Conservation (phyloP, 2,113 vertebrate genomes). For the Lutjanus erythropterus region DNA sequence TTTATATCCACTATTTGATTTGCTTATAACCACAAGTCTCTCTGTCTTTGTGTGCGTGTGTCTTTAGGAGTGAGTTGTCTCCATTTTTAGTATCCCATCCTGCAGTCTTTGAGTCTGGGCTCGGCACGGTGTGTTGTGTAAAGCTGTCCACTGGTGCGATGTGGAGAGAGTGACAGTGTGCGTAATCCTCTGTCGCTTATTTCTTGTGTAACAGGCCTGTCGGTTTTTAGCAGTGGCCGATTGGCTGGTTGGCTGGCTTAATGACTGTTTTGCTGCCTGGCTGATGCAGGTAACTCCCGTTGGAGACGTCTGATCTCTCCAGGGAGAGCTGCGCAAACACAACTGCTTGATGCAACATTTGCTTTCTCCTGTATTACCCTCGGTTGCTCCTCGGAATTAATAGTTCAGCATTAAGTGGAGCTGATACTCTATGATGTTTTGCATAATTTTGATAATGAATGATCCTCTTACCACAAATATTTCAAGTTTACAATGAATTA, state of each 20-base stretch:
- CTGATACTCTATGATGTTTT: not conserved
- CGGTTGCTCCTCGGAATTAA: conserved; percentile 24
- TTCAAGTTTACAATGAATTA: not conserved
- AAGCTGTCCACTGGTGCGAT: conserved; percentile 54
- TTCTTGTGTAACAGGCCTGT: conserved; percentile 78
- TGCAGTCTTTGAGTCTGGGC: conserved; percentile 23
- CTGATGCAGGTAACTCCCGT: conserved; percentile 66
- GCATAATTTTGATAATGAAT: not conserved
- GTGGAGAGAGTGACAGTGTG: conserved; percentile 59
- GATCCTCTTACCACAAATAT: not conserved
- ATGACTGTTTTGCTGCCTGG: conserved; percentile 66
- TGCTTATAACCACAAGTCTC: conserved; percentile 12
- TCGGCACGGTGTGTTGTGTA: conserved; percentile 50
- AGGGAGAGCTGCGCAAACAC: conserved; percentile 70
- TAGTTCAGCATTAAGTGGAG: conserved; percentile 1
- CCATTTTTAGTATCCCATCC: conserved; percentile 56
- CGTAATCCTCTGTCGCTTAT: conserved; percentile 77
- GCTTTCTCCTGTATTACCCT: conserved; percentile 39
- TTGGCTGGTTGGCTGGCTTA: conserved; percentile 47
- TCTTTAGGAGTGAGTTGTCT: conserved; percentile 31
- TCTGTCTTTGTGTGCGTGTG: conserved; percentile 12
- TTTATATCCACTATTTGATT: conserved; percentile 3
- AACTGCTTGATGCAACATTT: conserved; percentile 75
- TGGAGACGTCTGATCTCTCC: conserved; percentile 60
- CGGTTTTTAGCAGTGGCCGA: conserved; percentile 44